Base-by-base conservation (phyloP, 2,113 vertebrate genomes). In the Petromus typicus region DNA sequence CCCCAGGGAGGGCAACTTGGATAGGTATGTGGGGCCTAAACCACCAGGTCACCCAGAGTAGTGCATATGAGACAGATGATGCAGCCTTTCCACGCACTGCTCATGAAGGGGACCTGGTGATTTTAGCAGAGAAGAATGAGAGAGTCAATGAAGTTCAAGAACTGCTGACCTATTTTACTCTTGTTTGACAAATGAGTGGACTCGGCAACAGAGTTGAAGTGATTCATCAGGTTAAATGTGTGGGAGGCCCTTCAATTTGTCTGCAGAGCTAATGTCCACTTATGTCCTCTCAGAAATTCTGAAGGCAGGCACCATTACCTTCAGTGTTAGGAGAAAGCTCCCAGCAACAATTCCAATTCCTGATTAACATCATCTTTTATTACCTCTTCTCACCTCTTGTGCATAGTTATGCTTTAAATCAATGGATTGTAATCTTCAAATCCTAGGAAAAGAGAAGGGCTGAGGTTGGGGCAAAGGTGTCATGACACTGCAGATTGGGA, bases 81-180 rank as follows among this genome's bases (percentile, higher is more conserved):
- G n/a, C 48, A 56, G 12, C 23, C 32, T 87, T 3, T 1, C 17
- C 30, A 43, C 1, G 18, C 12, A 45, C n/a, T 20, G 25, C 18
- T 82, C 66, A 37, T 17, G 43, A 64, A 25, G 5, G 48, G 59
- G 34, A 4, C 2, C 63, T 93, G 56, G 32, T 0, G 18, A 71
- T 85, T 81, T 71, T 59, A 84, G 71, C 40, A 30, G 32, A 67
- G 59, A 97, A 88, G 40, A 87, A 89, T 61, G 73, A 92, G 54
- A 43, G 57, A 37, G 59, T 90, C 57, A 37, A 23, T 66, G 67
- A 79, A 67, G 56, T 67, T 80, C 63, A 85, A 61, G 66, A 69
- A 80, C 16, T 56, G 37, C 43, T 45, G 57, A 25, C 85, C 48
- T 79, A 1, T n/a, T 85, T 22, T 11, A 12, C 27, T 82, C 63